Evolutionary conservation across 1,140 invertebrate species (phyloP).

Genomic region (Leptestheria dahalacensis): DNA sequence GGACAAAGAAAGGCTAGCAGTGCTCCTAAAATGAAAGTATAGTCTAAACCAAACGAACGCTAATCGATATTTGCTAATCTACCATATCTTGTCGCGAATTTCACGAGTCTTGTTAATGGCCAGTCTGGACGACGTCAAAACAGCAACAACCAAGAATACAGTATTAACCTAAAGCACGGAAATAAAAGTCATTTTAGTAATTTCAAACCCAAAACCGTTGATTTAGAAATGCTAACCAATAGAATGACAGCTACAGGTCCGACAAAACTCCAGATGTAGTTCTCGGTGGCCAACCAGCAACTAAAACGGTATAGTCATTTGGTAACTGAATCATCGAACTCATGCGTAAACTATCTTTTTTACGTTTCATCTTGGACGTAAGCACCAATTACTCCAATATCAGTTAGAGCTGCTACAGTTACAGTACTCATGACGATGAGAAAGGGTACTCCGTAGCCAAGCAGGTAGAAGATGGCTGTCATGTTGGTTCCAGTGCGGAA

Average conservation of each 20-base stretch:
- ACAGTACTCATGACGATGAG: constrained; percentile 31
- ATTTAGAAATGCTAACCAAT: constrained; percentile 24
- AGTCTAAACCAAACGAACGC: no score
- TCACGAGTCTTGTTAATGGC: not conserved
- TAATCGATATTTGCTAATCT: not conserved
- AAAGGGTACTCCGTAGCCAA: constrained; percentile 35
- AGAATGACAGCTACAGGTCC: constrained; percentile 36
- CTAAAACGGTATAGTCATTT: constrained; percentile 33
- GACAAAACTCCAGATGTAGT: constrained; percentile 39
- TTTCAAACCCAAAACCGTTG: no score
- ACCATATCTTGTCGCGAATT: not conserved
- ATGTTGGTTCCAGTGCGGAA: constrained; percentile 21
- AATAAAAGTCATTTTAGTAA: no score
- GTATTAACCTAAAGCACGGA: constrained; percentile 6
- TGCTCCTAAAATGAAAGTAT: constrained; percentile 25
- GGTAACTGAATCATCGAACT: no score
- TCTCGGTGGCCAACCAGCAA: constrained; percentile 39
- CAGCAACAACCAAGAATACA: not conserved
- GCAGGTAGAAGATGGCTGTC: constrained; percentile 28
- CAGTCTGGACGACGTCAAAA: not conserved
- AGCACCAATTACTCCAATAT: constrained; percentile 29
- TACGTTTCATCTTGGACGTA: constrained; percentile 11
- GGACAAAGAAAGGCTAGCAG: constrained; percentile 32
- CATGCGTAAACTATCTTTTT: constrained; percentile 25
- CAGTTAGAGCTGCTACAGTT: constrained; percentile 31